Conservation (phyloP, 2,888 invertebrate genomes). For the Acholoe squamosa region DNA sequence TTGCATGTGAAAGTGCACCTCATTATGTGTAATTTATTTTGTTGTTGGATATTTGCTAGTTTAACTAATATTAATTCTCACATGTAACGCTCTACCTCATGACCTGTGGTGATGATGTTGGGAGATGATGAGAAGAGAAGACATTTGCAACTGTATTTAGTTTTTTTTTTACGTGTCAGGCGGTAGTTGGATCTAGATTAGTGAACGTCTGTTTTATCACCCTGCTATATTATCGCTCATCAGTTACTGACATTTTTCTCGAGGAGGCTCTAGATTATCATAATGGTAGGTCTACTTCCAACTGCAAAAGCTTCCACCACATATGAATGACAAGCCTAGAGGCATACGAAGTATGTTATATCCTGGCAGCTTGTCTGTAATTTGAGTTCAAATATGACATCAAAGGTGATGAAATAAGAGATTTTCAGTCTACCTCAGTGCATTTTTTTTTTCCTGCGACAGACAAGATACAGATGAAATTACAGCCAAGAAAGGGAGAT, state of each 20-base stretch:
- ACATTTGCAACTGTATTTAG: neutral
- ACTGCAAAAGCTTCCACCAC: neutral
- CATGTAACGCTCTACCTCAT: conserved; percentile 52
- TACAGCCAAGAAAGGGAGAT: neutral
- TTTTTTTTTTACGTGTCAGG: neutral
- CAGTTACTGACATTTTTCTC: neutral
- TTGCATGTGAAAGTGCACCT: conserved; percentile 50
- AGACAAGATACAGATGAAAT: neutral
- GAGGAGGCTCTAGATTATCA: neutral
- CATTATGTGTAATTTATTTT: conserved; percentile 59
- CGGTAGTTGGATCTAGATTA: conserved; percentile 25
- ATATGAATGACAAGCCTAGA: neutral
- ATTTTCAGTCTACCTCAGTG: conserved; percentile 4
- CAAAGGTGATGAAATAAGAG: neutral
- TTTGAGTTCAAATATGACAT: neutral
- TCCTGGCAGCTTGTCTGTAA: too few species aligned
- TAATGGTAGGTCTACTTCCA: neutral
- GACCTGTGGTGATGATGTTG: conserved; percentile 36
- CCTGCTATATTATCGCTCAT: conserved; percentile 50
- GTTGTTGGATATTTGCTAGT: conserved; percentile 59
- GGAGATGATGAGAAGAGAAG: neutral
- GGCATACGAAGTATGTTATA: neutral
- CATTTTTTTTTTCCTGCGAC: neutral
- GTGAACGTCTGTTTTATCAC: conserved; percentile 9
- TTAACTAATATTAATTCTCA: conserved; percentile 39